Evolutionary conservation across 2,113 vertebrate genomes (phyloP).

Genomic region (Shinisaurus crocodilurus): DNA sequence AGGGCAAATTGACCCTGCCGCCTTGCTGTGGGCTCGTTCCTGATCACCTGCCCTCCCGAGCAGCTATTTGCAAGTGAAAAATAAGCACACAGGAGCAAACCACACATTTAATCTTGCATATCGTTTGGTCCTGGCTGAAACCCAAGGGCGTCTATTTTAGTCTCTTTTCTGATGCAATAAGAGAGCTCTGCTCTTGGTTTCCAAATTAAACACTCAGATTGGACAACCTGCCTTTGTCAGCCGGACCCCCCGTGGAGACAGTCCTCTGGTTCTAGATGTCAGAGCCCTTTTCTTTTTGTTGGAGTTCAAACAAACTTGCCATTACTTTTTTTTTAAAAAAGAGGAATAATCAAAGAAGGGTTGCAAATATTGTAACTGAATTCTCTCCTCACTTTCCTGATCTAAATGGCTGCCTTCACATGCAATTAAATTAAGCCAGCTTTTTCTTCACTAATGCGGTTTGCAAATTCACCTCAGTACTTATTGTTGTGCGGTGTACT

Average conservation of each 20-base stretch:
- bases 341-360: not conserved
- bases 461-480: accelerated
- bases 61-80: not conserved
- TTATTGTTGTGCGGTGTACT: no score
- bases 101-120: no score
- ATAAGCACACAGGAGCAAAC: not conserved
- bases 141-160: not conserved
- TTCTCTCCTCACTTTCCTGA: not conserved
- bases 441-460: not conserved
- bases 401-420: not conserved
- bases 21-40: not conserved
- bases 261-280: not conserved
- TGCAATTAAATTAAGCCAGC: accelerated
- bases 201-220: slow-evolving; percentile 19
- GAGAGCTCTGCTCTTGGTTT: not conserved
- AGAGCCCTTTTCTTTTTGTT: not conserved
- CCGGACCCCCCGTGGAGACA: not conserved
- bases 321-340: not conserved
- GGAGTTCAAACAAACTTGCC: slow-evolving; percentile 16
- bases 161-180: not conserved
- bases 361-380: not conserved
- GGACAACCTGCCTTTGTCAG: slow-evolving; percentile 18
- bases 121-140: not conserved
- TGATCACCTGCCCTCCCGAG: not conserved
- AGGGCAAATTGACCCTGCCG: not conserved